phyloP scores from a whole-genome alignment of 2,797 vertebrate genomes.

The Rhinophrynus dorsalis region DNA sequence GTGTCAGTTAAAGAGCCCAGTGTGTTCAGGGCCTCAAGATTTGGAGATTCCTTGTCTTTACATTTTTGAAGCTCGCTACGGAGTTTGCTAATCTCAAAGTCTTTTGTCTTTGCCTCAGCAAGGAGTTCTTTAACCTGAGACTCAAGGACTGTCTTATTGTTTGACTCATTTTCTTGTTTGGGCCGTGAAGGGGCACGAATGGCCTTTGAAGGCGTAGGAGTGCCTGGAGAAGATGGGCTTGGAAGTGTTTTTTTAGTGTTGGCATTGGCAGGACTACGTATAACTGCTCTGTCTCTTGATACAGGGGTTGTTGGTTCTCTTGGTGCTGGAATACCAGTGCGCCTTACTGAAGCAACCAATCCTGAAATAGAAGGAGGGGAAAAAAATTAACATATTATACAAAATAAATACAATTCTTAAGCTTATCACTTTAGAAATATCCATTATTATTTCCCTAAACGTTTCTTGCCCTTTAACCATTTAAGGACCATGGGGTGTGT shows the following conservation, averaged over 20 bases:
- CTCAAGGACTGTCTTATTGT: slow-evolving; percentile 82
- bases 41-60: slow-evolving; percentile 70
- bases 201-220: slow-evolving; percentile 80
- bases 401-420: slow-evolving; percentile 44
- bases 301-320: slow-evolving; percentile 77
- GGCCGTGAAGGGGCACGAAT: slow-evolving; percentile 75
- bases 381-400: not conserved
- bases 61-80: slow-evolving; percentile 84
- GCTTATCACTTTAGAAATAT: too few relatives aligned
- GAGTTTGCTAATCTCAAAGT: slow-evolving; percentile 89
- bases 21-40: slow-evolving; percentile 52
- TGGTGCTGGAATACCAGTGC: slow-evolving; percentile 90
- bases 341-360: slow-evolving; percentile 71
- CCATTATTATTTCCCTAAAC: too few relatives aligned
- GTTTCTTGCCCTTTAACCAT: too few relatives aligned
- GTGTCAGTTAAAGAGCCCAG: slow-evolving; percentile 59
- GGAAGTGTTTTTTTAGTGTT: slow-evolving; percentile 80
- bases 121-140: slow-evolving; percentile 90
- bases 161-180: slow-evolving; percentile 75
- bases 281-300: slow-evolving; percentile 77
- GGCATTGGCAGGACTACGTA: slow-evolving; percentile 69
- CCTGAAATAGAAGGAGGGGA: slow-evolving; percentile 64
- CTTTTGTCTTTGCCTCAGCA: slow-evolving; percentile 92
- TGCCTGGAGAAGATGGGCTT: slow-evolving; percentile 83
- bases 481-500: too few relatives aligned